Evolutionary conservation across 2,113 vertebrate genomes (phyloP), one percentile per base, ranked within the genome.

Genomic region (Bubo bubo): DNA sequence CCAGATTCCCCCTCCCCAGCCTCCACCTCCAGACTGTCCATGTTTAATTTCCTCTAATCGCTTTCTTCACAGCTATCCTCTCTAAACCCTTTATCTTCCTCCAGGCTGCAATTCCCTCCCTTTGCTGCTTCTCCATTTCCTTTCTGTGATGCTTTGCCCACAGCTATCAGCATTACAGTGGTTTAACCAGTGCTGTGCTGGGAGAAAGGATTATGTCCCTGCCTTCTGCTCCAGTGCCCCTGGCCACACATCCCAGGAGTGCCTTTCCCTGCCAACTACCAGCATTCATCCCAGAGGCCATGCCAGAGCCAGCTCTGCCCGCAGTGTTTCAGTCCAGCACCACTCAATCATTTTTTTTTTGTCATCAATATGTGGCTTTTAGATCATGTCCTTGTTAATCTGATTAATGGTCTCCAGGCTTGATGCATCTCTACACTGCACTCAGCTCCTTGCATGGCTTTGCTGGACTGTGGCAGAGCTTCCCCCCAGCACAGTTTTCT

Each of bases 51-150:
- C 75, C 76, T 88, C 59, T 66, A 83, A 95, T 91, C 71, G 11
- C 86, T 85, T 93, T 72, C 80, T 80, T 89, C 75, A 27, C 90
- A 91, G 71, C 74, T 93, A n/a, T 64, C 59, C 53, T 55, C 47
- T n/a, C 73, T 34, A 88, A 96, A 95, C 18, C 88, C 56, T 89
- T 93, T 68, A 73, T 83, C 87, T 62, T 68, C 93, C 95, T 85
- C 49, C 85, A 39, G 89, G 91, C 55, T 93, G 88, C 93, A n/a
- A 55, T 66, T 95, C 82, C n/a, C 56, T 93, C 67, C 88, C 81
- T 90, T 47, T 59, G 74, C 92, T 64, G 74, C 82, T 80, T 56
- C 74, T 79, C 72, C 75, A 0, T 75, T 67, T 71, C 80, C 73
- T 76, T 71, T 24, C 62, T 64, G 50, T 12, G 79, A 63, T 74